These are phyloP conservation scores for Pocillopora meandrina DNA, from an alignment of 92 coral and sea anemone species.

Conservation along the genomic window DNA sequence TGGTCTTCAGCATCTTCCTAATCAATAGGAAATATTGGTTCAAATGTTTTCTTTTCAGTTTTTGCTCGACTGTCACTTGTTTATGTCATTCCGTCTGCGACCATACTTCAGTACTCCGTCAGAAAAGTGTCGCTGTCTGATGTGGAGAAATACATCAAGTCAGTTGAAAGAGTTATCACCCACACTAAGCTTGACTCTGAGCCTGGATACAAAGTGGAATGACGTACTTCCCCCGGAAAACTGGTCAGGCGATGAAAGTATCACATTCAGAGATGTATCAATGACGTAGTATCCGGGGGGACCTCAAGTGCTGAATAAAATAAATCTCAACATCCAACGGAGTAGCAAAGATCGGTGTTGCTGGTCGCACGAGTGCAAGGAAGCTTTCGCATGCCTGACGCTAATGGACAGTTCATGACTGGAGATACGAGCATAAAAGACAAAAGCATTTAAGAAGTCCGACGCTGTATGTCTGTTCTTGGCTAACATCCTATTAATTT, in stretches of 20 bases:
- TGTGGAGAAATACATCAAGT: not conserved
- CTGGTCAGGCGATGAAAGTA: not conserved
- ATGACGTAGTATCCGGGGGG: slow-evolving; percentile 2
- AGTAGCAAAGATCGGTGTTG: not conserved
- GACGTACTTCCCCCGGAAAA: not conserved
- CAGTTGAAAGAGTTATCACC: slow-evolving; percentile 3
- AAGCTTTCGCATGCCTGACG: too few species aligned
- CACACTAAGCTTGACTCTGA: not conserved
- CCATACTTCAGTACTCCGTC: not conserved
- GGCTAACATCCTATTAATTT: not conserved
- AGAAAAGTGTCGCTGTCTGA: not conserved
- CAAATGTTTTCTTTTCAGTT: not conserved
- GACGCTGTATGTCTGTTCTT: not conserved
- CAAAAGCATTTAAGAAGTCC: not conserved
- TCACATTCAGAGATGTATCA: not conserved
- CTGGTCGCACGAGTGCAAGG: not conserved
- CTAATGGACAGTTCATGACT: not conserved
- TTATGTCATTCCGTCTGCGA: not conserved
- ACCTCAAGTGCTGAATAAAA: not conserved
- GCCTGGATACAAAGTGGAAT: not conserved
- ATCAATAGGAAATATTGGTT: too few species aligned
- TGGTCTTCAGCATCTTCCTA: too few species aligned
- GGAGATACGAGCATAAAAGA: not conserved
- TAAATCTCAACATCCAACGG: not conserved
- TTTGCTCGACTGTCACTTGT: not conserved